These are phyloP conservation scores for Microtus oregoni DNA, from an alignment of 2,113 vertebrate genomes.

Conservation along the genomic window DNA sequence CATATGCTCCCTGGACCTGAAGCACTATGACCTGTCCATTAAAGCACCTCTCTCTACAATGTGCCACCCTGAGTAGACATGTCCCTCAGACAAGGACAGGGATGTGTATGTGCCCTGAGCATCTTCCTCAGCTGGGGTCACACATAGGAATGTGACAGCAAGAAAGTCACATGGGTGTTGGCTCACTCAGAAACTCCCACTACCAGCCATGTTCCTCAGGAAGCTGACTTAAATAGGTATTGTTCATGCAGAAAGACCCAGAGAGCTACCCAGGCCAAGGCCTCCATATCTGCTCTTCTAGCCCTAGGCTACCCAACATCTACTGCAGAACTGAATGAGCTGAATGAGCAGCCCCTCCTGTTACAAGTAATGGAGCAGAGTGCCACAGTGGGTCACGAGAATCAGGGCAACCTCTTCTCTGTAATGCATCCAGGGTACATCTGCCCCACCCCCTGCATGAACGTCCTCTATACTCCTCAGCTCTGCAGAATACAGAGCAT, in stretches of 20 bases:
- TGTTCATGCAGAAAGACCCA: not conserved
- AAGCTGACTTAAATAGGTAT: not conserved
- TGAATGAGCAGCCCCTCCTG: not conserved
- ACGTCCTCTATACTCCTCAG: fast-evolving
- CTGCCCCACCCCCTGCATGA: fast-evolving
- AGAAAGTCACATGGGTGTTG: fast-evolving
- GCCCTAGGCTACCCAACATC: not conserved
- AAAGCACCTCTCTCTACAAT: not conserved
- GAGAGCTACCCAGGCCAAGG: too few species aligned
- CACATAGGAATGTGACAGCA: fast-evolving
- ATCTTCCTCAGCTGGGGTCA: fast-evolving
- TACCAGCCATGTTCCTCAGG: not conserved
- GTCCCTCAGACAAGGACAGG: not conserved
- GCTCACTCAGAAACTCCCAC: not conserved
- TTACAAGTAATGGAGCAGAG: not conserved
- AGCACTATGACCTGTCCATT: not conserved
- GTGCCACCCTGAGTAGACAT: not conserved
- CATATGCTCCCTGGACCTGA: fast-evolving
- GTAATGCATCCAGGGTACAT: not conserved
- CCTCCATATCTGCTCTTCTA: not conserved
- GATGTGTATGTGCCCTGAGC: not conserved
- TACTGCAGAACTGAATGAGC: not conserved
- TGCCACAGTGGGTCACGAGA: fast-evolving
- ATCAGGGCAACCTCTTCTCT: not conserved
- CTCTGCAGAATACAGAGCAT: not conserved